Conservation (phyloP, 2,113 vertebrate species). For the Crotophaga sulcirostris region DNA sequence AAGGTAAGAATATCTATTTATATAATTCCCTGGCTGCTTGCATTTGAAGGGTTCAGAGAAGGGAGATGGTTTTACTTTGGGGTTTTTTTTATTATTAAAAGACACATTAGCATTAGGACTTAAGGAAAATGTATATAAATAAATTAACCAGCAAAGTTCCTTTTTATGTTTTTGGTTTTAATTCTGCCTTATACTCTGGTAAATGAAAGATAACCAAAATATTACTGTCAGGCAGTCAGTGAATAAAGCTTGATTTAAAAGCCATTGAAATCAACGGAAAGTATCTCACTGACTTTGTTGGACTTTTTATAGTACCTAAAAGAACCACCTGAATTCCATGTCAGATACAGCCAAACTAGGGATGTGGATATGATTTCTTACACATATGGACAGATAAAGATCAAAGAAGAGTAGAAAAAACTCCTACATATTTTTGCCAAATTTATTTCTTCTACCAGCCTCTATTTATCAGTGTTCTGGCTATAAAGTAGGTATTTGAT, state of each 20-base stretch:
- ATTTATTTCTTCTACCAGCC: background rate
- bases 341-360: background rate
- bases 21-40: slow-evolving; percentile 35
- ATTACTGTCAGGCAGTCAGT: background rate
- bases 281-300: background rate
- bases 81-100: background rate
- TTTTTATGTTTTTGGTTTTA: background rate
- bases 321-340: background rate
- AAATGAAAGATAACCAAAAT: background rate
- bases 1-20: slow-evolving; percentile 70
- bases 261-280: background rate
- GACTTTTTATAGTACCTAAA: background rate
- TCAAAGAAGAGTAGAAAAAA: background rate
- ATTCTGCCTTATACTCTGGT: background rate
- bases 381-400: slow-evolving; percentile 24
- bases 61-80: background rate
- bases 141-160: background rate
- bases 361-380: background rate
- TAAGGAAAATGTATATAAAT: background rate
- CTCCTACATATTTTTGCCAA: background rate
- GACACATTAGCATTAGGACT: background rate
- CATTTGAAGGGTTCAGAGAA: slow-evolving; percentile 7
- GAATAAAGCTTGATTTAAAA: background rate
- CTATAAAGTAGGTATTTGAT: background rate
- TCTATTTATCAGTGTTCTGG: background rate